Conservation (phyloP, 1,140 invertebrate species). For the Drosophila fuyamai region DNA sequence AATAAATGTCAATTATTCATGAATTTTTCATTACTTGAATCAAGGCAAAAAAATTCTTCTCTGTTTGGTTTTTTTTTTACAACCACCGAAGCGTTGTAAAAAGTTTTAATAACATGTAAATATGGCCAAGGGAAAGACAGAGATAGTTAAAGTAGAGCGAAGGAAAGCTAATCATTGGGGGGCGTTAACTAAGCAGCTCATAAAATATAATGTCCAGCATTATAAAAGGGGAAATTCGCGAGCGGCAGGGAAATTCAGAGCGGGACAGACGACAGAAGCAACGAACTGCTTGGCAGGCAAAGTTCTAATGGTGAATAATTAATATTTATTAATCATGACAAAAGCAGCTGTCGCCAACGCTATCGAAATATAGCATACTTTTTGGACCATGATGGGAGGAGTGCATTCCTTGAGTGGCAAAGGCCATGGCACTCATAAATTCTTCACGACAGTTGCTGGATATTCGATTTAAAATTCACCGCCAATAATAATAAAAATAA, state of each 20-base stretch:
- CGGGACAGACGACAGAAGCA: constrained; percentile 10
- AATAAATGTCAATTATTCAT: constrained; percentile 83
- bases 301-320: constrained; percentile 83
- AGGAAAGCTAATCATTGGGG: constrained; percentile 25
- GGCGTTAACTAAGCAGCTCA: constrained; percentile 76
- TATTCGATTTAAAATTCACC: constrained; percentile 81
- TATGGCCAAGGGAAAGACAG: constrained; percentile 53
- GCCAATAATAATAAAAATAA: constrained; percentile 83
- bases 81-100: constrained; percentile 47
- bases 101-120: constrained; percentile 82
- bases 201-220: constrained; percentile 75
- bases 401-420: not conserved
- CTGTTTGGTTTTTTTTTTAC: not conserved
- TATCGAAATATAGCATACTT: constrained; percentile 58
- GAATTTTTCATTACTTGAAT: constrained; percentile 79
- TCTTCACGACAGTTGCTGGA: constrained; percentile 57
- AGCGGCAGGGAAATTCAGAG: constrained; percentile 30
- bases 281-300: constrained; percentile 55
- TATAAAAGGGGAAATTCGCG: constrained; percentile 70
- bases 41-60: constrained; percentile 18
- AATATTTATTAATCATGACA: constrained; percentile 84
- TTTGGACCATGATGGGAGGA: constrained; percentile 18
- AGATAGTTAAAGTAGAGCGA: constrained; percentile 19
- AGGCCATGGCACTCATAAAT: constrained; percentile 4
- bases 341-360: constrained; percentile 72